These are phyloP conservation scores for Tamias sibiricus DNA, from an alignment of 2,113 vertebrate genomes.

Conservation along the genomic window DNA sequence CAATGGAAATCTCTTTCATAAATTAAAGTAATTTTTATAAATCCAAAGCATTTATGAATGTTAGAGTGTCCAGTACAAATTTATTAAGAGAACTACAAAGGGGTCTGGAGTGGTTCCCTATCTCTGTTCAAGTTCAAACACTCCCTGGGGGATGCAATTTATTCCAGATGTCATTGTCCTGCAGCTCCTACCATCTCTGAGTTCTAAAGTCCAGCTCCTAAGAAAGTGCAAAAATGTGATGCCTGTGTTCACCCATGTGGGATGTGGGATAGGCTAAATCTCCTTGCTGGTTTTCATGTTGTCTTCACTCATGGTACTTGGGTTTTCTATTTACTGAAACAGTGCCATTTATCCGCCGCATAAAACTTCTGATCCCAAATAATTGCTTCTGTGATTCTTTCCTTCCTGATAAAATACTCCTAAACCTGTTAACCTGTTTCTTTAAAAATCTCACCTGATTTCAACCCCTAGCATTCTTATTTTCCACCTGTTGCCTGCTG, in stretches of 20 bases:
- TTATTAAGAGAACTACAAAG: constrained; percentile 26
- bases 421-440: neutral
- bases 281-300: neutral
- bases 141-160: neutral
- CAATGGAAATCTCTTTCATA: neutral
- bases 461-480: neutral
- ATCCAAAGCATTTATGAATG: neutral
- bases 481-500: neutral
- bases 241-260: rapidly evolving
- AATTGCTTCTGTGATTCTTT: neutral
- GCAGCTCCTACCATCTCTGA: neutral
- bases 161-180: neutral
- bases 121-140: neutral
- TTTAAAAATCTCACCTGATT: neutral
- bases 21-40: neutral
- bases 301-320: neutral
- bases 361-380: neutral
- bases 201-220: neutral
- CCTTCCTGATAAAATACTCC: neutral
- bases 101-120: neutral
- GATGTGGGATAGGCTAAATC: too few species aligned
- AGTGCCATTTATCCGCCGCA: neutral
- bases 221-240: neutral
- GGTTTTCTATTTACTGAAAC: neutral
- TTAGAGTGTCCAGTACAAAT: neutral